Evolutionary conservation across 2,888 invertebrate genomes (phyloP), one percentile per base, ranked within the genome.

Genomic region (Crematogaster levior): DNA sequence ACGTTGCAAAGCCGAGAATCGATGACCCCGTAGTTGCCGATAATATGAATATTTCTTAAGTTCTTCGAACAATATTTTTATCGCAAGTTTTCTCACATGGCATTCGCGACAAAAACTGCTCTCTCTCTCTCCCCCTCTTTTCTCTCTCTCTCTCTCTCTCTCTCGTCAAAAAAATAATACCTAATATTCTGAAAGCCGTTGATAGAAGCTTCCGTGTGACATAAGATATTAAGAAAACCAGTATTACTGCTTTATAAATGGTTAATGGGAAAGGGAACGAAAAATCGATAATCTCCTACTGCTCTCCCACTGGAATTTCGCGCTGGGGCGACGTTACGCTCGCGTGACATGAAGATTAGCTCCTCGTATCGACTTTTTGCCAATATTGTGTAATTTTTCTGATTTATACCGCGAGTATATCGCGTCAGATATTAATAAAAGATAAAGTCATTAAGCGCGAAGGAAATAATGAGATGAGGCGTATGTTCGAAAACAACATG

Each of bases 171-270:
- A 12, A 9, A 10, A 21, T 43, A 56, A 77, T 77, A 30, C 12
- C 66, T 46, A 30, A 46, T 68, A 58, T 46, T 34, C 40, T 43
- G 24, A 43, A 56, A 56, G 18, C n/a, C 21, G 24, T 34, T 46
- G 68, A 68, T 58, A 15, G 18, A 66, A 30, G 30, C 56, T 68
- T 68, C 40, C 77, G 56, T 56, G 66, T 56, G 66, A 77, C 56
- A 53, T 43, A 34, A 43, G 77, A 79, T 68, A 79, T 79, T 79
- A 68, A 68, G 43, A 58, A 77, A 68, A 40, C 43, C 66, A 30
- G 40, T 40, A 66, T 60, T 66, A 77, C 43, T 43, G 43, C 12
- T 79, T 79, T 79, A 79, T 79, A 79, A 79, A 68, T 56, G 68
- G 34, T 58, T 79, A 68, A 79, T 68, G 43, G 6, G 12, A 56